Evolutionary conservation across 2,888 invertebrate species (phyloP).

Genomic region (Trissolcus brochymenae): DNA sequence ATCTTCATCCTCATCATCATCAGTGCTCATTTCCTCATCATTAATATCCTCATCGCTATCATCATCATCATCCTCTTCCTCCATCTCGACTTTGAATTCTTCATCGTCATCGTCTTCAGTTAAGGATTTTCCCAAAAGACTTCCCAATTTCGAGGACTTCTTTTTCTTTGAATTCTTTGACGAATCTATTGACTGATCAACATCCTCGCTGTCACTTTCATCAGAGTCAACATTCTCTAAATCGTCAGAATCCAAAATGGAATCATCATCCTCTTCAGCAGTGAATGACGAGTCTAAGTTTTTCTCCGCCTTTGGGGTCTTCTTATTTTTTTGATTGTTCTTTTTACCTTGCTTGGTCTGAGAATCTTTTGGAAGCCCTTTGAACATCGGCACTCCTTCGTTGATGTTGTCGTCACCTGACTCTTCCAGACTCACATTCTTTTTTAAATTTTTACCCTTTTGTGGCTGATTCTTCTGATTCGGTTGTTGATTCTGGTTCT

Average conservation of each 20-base stretch:
- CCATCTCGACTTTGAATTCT: conserved; percentile 36
- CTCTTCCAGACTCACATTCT: conserved; percentile 2
- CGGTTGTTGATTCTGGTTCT: conserved; percentile 1
- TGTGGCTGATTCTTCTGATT: background rate
- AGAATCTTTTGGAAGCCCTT: conserved; percentile 58
- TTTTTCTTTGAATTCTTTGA: conserved; percentile 60
- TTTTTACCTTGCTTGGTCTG: conserved; percentile 56
- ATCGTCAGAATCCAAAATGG: conserved; percentile 39
- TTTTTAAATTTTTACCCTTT: conserved; percentile 1
- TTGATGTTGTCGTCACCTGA: conserved; percentile 28
- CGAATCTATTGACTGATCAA: conserved; percentile 20
- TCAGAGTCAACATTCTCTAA: conserved; percentile 60
- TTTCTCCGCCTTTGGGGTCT: conserved; percentile 32
- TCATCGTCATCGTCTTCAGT: conserved; percentile 50
- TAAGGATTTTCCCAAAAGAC: conserved; percentile 19
- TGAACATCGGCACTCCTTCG: conserved; percentile 65
- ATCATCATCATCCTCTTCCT: conserved; percentile 57
- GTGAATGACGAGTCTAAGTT: conserved; percentile 39
- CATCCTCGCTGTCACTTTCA: conserved; percentile 38
- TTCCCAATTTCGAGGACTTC: conserved; percentile 6
- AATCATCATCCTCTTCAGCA: conserved; percentile 33
- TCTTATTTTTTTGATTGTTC: conserved; percentile 10
- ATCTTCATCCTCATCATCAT: conserved; percentile 57
- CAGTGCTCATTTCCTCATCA: conserved; percentile 47
- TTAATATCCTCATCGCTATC: conserved; percentile 58